Evolutionary conservation across 2,113 vertebrate species (phyloP).

Genomic region (Suricata suricatta): DNA sequence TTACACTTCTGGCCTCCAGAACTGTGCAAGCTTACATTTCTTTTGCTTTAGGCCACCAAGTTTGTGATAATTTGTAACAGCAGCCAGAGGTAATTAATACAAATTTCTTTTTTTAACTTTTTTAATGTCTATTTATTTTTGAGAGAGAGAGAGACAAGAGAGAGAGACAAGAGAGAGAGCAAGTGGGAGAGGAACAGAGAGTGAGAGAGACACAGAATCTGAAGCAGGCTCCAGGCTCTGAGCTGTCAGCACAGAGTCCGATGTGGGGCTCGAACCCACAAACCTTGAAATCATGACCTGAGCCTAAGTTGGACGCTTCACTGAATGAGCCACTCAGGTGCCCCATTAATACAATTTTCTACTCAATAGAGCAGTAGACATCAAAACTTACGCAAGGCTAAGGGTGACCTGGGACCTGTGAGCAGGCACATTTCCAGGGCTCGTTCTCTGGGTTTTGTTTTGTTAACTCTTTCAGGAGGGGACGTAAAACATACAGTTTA

Average conservation of each 20-base stretch:
- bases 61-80: not conserved
- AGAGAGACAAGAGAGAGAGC: no score
- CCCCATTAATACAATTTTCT: not conserved
- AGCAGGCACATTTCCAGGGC: not conserved
- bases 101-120: not conserved
- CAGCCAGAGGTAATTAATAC: not conserved
- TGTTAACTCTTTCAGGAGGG: not conserved
- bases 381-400: not conserved
- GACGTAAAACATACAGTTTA: not conserved
- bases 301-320: no score
- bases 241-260: no score
- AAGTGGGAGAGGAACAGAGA: no score
- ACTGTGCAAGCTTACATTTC: not conserved
- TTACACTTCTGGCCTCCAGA: not conserved
- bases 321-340: no score
- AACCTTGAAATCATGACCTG: no score
- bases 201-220: no score
- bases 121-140: no score
- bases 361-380: not conserved
- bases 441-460: not conserved
- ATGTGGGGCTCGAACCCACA: no score
- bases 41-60: not conserved
- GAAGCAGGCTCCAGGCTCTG: no score
- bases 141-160: no score
- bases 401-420: not conserved